These are phyloP conservation scores for Patella pellucida DNA, from an alignment of 2,888 invertebrate species.

Conservation along the genomic window DNA sequence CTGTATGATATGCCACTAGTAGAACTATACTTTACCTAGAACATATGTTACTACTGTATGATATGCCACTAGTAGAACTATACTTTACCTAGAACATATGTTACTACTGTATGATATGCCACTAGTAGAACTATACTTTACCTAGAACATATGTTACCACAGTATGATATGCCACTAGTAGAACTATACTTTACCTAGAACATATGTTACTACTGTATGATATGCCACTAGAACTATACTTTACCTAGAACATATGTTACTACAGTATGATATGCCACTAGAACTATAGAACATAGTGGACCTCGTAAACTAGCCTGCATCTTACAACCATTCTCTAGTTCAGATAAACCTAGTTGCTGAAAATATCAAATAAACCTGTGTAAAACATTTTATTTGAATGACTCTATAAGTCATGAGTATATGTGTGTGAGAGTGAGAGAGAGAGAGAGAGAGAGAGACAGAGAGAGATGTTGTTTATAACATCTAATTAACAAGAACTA, in stretches of 20 bases:
- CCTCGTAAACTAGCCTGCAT: conserved; percentile 84
- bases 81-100: conserved; percentile 82
- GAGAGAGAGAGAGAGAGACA: not conserved
- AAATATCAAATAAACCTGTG: conserved; percentile 40
- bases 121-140: conserved; percentile 82
- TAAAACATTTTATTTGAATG: not conserved
- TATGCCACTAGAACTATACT: conserved; percentile 77
- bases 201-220: conserved; percentile 86
- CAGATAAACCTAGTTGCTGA: conserved; percentile 81
- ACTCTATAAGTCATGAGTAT: not conserved
- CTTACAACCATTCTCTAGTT: conserved; percentile 81
- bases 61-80: conserved; percentile 88
- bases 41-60: conserved; percentile 88
- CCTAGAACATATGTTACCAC: conserved; percentile 87
- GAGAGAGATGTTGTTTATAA: too few species aligned
- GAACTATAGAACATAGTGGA: conserved; percentile 86
- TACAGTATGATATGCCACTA: conserved; percentile 88
- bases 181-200: conserved; percentile 82
- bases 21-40: conserved; percentile 82
- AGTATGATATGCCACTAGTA: conserved; percentile 88
- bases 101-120: conserved; percentile 87
- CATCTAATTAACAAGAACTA: too few species aligned
- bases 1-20: conserved; percentile 87
- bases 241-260: conserved; percentile 85
- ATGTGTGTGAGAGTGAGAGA: not conserved